Base-by-base conservation (phyloP, 2,888 invertebrate species). In the Dilophus febrilis region DNA sequence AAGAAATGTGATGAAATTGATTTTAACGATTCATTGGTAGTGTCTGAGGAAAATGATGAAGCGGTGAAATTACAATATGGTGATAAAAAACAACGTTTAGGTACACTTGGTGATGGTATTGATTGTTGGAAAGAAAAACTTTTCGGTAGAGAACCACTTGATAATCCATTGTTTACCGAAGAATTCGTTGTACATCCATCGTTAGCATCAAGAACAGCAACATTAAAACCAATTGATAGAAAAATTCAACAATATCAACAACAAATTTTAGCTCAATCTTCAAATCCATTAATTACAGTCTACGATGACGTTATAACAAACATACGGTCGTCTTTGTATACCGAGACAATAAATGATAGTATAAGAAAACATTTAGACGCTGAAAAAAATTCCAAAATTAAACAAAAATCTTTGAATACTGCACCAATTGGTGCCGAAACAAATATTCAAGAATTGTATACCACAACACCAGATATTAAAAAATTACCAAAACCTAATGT, bases 61-160 rank as follows among this genome's bases (percentile, higher is more conserved):
- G 51, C 64, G 49, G 39, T n/a, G 19, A 39, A 41, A 31, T 38
- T 12, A 28, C 35, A 37, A 28, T 41, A 40, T 26, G 40, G 50
- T 3, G 48, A 46, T 1, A 27, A 27, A 37, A 41, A 54, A 8
- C 63, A 62, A 1, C 65, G 77, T 41, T 57, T 83, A 1, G 59
- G 60, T 44, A 72, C 74, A 2, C 58, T 84, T 17, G 82, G 81
- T 1, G 74, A 77, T 46, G 77, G 78, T 62, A 74, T 84, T 16
- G 74, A 77, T 46, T 84, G 84, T 51, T 71, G 77, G 22, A 80
- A 78, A 56, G 64, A 65, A 1, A 79, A 79, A 61, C 81, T 76
- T 54, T 84, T 83, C 54, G 83, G 80, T 2, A 65, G 69, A 43
- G 71, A 82, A 55, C 83, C 83, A 1, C 57, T 83, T 40, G 81